A percentile compares a stretch with the other conserved stretches of the same genome.
phyloP scores from a whole-genome alignment of 1,140 invertebrate genomes.

The Octopus bimaculoides region DNA sequence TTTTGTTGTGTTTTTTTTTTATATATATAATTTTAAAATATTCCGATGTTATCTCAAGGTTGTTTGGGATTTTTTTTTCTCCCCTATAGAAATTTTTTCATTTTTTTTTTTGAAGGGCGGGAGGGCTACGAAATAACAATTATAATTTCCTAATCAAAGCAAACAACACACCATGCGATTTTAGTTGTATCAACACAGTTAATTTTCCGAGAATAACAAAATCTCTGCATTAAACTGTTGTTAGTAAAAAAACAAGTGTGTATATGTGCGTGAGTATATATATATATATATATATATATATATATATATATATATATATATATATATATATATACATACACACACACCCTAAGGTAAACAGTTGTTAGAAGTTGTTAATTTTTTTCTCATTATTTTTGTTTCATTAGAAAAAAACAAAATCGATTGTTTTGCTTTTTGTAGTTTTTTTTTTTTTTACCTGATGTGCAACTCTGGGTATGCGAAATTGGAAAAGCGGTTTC shows the following conservation, averaged over 20 bases:
- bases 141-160: too few relatives aligned
- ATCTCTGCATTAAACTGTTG: too few relatives aligned
- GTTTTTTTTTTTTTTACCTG: constrained; percentile 44
- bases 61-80: too few relatives aligned
- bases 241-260: not conserved
- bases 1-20: too few relatives aligned
- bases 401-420: not conserved
- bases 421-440: not conserved
- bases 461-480: constrained; percentile 37
- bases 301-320: not conserved
- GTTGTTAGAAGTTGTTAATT: not conserved
- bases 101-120: too few relatives aligned
- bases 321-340: not conserved
- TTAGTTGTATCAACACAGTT: too few relatives aligned
- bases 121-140: too few relatives aligned
- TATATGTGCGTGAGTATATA: not conserved
- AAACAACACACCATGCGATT: too few relatives aligned
- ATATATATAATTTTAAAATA: too few relatives aligned
- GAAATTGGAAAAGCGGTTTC: constrained; percentile 38
- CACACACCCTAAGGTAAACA: not conserved
- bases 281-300: not conserved
- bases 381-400: not conserved
- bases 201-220: too few relatives aligned
- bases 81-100: too few relatives aligned
- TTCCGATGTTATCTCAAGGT: too few relatives aligned